phyloP scores from a whole-genome alignment of 2,888 invertebrate genomes.

The Patella caerulea region DNA sequence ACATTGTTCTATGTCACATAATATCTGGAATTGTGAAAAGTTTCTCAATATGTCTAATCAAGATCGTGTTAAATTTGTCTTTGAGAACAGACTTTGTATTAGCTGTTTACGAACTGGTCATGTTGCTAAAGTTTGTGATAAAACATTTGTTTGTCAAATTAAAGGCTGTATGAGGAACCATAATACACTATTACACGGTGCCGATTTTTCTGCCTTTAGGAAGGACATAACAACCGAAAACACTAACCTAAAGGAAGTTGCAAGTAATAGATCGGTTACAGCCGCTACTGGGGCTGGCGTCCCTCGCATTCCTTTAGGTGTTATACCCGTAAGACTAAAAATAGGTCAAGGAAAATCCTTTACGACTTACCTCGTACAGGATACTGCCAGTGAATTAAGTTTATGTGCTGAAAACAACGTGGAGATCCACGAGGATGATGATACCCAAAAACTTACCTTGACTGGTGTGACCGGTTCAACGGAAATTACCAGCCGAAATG shows the following conservation, averaged over 20 bases:
- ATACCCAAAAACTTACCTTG: not conserved
- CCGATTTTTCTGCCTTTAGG: not conserved
- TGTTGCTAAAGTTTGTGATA: not conserved
- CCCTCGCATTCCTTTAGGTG: not conserved
- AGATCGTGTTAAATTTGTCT: not conserved
- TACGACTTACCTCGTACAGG: not conserved
- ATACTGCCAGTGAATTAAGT: not conserved
- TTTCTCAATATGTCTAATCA: not conserved
- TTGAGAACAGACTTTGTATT: not conserved
- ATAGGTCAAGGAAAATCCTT: not conserved
- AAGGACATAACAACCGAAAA: not conserved
- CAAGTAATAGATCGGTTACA: not conserved
- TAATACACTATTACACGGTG: not conserved
- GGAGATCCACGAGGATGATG: not conserved
- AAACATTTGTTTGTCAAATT: not conserved
- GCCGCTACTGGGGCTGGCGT: not conserved
- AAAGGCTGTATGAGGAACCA: not conserved
- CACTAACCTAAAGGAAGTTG: not conserved
- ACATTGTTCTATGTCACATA: not conserved
- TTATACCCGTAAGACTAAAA: not conserved
- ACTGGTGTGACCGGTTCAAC: not conserved
- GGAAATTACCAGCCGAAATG: not conserved
- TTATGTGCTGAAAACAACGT: not conserved
- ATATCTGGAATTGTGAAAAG: not conserved
- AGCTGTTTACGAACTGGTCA: not conserved